A percentile compares a stretch with the other conserved stretches of the same genome.
These are phyloP conservation scores for Tromatobia lineatoria DNA, from an alignment of 2,888 invertebrate genomes.

Conservation along the genomic window DNA sequence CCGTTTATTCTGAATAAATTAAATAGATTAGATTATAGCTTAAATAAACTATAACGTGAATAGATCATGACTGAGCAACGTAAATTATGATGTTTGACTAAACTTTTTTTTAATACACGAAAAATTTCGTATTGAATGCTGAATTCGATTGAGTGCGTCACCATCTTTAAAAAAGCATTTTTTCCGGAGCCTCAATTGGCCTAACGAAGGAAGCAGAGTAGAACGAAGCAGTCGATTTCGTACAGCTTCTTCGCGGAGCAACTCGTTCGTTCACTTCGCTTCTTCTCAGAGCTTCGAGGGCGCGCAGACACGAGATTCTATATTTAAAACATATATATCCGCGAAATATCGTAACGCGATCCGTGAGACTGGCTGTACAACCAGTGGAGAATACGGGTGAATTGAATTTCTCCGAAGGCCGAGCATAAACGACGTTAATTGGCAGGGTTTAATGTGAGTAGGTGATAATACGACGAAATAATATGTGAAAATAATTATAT, in stretches of 20 bases:
- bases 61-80: no score
- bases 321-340: constrained; percentile 55
- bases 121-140: not conserved
- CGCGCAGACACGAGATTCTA: constrained; percentile 39
- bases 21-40: no score
- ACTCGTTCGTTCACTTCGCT: constrained; percentile 10
- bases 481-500: not conserved
- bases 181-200: not conserved
- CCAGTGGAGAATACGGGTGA: constrained; percentile 25
- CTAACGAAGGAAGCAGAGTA: not conserved
- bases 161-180: not conserved
- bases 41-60: no score
- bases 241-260: constrained; percentile 10
- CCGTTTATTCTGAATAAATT: not conserved
- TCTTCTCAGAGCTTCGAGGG: constrained; percentile 8
- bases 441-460: not conserved
- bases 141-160: not conserved
- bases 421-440: not conserved
- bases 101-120: not conserved
- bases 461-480: constrained; percentile 26
- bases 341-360: constrained; percentile 46
- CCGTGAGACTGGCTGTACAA: constrained; percentile 7
- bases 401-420: constrained; percentile 56
- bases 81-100: no score
- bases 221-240: constrained; percentile 20